A percentile compares a stretch with the other conserved stretches of the same genome.
phyloP scores from a whole-genome alignment of 2,113 vertebrate species.

The Lasiurus cinereus region DNA sequence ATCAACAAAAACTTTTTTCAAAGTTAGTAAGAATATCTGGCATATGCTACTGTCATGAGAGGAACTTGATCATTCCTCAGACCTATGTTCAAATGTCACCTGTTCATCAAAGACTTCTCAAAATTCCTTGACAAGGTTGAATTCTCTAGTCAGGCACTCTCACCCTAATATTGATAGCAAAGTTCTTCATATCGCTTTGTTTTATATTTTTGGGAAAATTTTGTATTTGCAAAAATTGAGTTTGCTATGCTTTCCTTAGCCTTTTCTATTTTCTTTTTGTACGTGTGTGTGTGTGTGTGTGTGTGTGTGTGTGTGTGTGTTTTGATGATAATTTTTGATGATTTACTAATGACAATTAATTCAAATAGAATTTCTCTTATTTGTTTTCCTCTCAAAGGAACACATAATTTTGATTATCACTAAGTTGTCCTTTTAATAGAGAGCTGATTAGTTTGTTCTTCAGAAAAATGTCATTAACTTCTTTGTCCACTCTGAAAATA shows the following conservation, averaged over 20 bases:
- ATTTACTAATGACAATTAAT: slow-evolving; percentile 78
- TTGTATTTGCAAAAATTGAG: neutral
- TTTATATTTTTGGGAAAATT: neutral
- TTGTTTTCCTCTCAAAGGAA: slow-evolving; percentile 32
- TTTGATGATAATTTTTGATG: slow-evolving; percentile 74
- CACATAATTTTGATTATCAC: slow-evolving; percentile 65
- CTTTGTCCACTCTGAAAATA: slow-evolving; percentile 54
- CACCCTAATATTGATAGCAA: neutral
- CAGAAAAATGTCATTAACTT: slow-evolving; percentile 13
- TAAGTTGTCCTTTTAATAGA: slow-evolving; percentile 59
- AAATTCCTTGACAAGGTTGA: neutral
- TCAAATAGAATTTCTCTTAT: slow-evolving; percentile 69
- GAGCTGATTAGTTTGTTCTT: slow-evolving; percentile 57
- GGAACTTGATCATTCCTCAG: neutral
- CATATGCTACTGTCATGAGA: neutral
- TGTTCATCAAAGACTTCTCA: neutral
- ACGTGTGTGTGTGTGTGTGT: neutral
- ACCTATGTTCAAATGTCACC: neutral
- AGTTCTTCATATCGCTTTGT: neutral
- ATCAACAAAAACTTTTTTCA: neutral
- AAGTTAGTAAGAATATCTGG: neutral
- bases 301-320: neutral
- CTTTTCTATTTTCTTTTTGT: neutral
- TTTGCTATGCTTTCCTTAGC: neutral
- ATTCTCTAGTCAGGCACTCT: neutral